Conservation (phyloP, 2,888 invertebrate genomes). For the Alloscopus bannaensis region DNA sequence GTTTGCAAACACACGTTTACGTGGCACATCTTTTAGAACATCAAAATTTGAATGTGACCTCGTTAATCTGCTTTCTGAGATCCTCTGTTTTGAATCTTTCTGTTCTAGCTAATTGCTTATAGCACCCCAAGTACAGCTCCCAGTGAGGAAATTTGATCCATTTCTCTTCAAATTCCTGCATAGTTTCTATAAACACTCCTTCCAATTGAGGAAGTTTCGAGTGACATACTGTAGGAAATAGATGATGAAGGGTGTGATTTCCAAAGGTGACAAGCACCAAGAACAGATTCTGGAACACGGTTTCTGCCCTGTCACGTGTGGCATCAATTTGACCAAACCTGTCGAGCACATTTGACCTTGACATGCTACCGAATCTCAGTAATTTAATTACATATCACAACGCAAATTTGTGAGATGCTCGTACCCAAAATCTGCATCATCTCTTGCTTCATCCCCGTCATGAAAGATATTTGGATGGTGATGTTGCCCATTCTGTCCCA, state of each 20-base stretch:
- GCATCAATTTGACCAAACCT: conserved; percentile 85
- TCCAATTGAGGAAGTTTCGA: conserved; percentile 82
- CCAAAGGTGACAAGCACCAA: conserved; percentile 80
- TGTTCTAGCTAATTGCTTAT: conserved; percentile 79
- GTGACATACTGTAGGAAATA: conserved; percentile 89
- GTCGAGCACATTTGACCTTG: background rate
- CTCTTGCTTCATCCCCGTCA: conserved; percentile 73
- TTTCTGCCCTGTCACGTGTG: conserved; percentile 83
- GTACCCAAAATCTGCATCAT: conserved; percentile 74
- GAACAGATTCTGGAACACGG: conserved; percentile 76
- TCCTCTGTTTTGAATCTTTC: conserved; percentile 36
- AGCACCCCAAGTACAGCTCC: conserved; percentile 82
- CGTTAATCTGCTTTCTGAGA: conserved; percentile 30
- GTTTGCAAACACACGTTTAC: too few relatives aligned
- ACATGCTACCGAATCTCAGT: background rate
- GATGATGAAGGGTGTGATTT: conserved; percentile 74
- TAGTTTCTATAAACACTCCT: conserved; percentile 81
- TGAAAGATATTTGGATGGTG: conserved; percentile 71
- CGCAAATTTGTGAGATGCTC: background rate
- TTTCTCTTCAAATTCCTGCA: conserved; percentile 80
- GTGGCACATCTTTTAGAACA: background rate
- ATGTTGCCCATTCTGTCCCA: conserved; percentile 83
- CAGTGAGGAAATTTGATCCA: conserved; percentile 77
- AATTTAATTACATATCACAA: conserved; percentile 6
- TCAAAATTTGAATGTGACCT: conserved; percentile 16